A percentile compares a stretch with the other conserved stretches of the same genome.
Conservation (phyloP, 2,888 invertebrate species). For the Seladonia tumulorum region DNA sequence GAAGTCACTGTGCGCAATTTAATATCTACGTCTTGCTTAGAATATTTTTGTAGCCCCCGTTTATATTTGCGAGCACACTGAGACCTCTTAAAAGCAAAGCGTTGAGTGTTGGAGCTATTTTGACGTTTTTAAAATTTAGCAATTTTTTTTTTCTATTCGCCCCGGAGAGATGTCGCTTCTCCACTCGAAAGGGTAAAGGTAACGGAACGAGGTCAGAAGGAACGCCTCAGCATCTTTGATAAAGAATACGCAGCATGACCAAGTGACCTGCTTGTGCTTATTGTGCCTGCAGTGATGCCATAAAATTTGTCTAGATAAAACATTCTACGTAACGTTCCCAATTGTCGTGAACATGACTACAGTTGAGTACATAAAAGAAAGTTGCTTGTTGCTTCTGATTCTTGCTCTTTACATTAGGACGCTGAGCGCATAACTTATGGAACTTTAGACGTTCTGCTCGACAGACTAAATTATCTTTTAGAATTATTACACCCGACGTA, state of each 20-base stretch:
- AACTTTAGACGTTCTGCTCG: background rate
- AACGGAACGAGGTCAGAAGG: background rate
- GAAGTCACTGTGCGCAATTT: background rate
- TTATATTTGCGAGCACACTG: background rate
- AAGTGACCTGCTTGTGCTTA: constrained; percentile 2
- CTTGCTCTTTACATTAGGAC: background rate
- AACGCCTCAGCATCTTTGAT: background rate
- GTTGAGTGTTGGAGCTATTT: background rate
- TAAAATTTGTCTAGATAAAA: constrained; percentile 2
- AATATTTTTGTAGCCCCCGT: background rate
- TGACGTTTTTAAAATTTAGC: background rate
- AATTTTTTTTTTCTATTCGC: background rate
- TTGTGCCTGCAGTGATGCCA: background rate
- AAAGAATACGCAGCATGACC: background rate
- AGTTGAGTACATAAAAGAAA: background rate
- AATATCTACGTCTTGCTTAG: background rate
- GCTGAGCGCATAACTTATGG: background rate
- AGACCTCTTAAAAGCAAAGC: background rate
- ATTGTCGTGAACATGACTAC: background rate
- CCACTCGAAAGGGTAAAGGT: background rate
- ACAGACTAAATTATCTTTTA: background rate
- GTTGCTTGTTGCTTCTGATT: background rate
- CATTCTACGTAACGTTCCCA: background rate
- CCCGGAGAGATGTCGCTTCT: background rate
- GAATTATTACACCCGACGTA: background rate